Conservation (phyloP, 2,113 vertebrate genomes). For the Menura novaehollandiae region DNA sequence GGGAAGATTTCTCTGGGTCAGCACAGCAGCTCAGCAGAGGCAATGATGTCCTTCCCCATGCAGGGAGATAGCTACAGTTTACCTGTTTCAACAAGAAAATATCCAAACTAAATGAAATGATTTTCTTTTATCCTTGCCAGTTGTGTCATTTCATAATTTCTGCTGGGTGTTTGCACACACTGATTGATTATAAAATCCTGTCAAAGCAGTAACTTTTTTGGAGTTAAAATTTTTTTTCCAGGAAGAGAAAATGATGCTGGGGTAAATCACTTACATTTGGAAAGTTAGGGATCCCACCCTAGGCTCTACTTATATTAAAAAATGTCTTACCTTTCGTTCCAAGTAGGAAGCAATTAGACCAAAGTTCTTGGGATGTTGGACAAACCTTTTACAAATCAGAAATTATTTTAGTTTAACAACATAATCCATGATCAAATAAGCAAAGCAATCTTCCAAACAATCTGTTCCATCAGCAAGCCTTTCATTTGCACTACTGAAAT, state of each 20-base stretch:
- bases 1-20: not conserved
- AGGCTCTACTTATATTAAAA: not conserved
- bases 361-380: slow-evolving; percentile 99
- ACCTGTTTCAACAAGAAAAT: not conserved
- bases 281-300: not conserved
- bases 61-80: not conserved
- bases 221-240: not conserved
- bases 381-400: slow-evolving; percentile 80
- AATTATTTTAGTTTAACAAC: slow-evolving; percentile 31
- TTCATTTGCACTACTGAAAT: not conserved
- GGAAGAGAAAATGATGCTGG: not conserved
- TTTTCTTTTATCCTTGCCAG: not conserved
- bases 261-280: not conserved
- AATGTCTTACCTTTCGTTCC: slow-evolving; percentile 91
- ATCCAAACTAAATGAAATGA: not conserved
- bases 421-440: not conserved
- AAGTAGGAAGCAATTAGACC: slow-evolving; percentile 95
- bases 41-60: not conserved
- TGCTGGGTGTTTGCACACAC: not conserved
- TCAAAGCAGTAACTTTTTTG: not conserved
- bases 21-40: not conserved
- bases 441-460: not conserved
- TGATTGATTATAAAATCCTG: not conserved
- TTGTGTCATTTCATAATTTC: not conserved
- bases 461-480: not conserved